Evolutionary conservation across 2,888 invertebrate species (phyloP).

Genomic region (Eupithecia subumbrata): DNA sequence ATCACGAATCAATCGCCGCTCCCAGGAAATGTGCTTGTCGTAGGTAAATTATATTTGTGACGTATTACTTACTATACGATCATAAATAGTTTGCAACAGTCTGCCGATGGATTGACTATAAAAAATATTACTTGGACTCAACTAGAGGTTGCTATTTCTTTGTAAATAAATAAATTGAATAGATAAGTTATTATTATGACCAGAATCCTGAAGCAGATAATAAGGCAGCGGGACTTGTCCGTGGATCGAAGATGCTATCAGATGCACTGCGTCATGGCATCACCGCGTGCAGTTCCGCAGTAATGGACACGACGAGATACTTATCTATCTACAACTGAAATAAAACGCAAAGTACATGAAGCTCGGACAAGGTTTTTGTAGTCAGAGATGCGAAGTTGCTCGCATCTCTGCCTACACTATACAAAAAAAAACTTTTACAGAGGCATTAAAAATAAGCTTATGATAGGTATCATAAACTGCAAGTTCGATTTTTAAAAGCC

Average conservation of each 20-base stretch:
- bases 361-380: not conserved
- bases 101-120: too few relatives aligned
- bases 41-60: not conserved
- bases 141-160: not conserved
- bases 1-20: not conserved
- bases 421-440: too few relatives aligned
- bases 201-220: not conserved
- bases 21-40: not conserved
- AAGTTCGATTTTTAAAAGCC: too few relatives aligned
- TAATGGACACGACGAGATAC: not conserved
- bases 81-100: too few relatives aligned
- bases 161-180: not conserved
- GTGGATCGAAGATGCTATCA: not conserved
- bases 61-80: not conserved
- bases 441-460: too few relatives aligned
- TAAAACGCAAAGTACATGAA: not conserved
- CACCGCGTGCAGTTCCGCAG: not conserved
- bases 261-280: not conserved
- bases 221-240: not conserved
- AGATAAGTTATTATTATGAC: not conserved
- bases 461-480: too few relatives aligned
- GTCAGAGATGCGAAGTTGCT: too few relatives aligned
- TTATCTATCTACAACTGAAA: conserved; percentile 6
- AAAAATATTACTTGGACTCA: too few relatives aligned
- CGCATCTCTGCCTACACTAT: too few relatives aligned